Evolutionary conservation across 2,797 vertebrate genomes (phyloP).

Genomic region (Hoplostethus mediterraneus): DNA sequence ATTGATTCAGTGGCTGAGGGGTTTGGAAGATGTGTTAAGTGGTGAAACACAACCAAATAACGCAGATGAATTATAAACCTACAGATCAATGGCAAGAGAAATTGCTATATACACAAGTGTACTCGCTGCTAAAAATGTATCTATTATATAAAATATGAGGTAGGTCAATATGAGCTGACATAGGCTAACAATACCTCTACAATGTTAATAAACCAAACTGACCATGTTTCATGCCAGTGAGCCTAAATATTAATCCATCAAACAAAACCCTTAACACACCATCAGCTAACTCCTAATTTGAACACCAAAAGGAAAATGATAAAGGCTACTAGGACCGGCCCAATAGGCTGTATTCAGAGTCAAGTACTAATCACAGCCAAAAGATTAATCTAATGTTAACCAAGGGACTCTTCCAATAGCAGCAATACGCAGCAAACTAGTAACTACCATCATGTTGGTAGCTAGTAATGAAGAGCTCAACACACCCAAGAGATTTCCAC

Average conservation of each 20-base stretch:
- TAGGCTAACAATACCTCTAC: neutral
- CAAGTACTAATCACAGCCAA: slow-evolving; percentile 26
- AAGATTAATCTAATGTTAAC: slow-evolving; percentile 23
- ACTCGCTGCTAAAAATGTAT: neutral
- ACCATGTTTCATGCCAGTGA: neutral
- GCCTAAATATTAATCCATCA: neutral
- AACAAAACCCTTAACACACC: neutral
- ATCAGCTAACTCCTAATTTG: slow-evolving; percentile 8
- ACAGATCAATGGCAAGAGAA: slow-evolving; percentile 3
- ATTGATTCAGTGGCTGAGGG: slow-evolving; percentile 42
- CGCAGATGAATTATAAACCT: slow-evolving; percentile 17
- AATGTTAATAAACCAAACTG: neutral
- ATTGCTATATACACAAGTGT: neutral
- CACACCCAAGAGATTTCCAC: slow-evolving; percentile 48
- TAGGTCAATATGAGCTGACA: slow-evolving; percentile 11
- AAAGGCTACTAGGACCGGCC: slow-evolving; percentile 1
- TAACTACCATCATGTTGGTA: slow-evolving; percentile 7
- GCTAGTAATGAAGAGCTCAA: slow-evolving; percentile 38
- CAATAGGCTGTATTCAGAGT: slow-evolving; percentile 17
- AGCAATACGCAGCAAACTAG: slow-evolving; percentile 6
- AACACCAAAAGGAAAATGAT: neutral
- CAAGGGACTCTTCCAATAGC: slow-evolving; percentile 11
- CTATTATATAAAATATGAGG: neutral
- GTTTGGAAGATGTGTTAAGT: slow-evolving; percentile 48
- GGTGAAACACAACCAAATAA: slow-evolving; percentile 41